phyloP scores from a whole-genome alignment of 2,888 invertebrate genomes.

The Argyra leucocephala region DNA sequence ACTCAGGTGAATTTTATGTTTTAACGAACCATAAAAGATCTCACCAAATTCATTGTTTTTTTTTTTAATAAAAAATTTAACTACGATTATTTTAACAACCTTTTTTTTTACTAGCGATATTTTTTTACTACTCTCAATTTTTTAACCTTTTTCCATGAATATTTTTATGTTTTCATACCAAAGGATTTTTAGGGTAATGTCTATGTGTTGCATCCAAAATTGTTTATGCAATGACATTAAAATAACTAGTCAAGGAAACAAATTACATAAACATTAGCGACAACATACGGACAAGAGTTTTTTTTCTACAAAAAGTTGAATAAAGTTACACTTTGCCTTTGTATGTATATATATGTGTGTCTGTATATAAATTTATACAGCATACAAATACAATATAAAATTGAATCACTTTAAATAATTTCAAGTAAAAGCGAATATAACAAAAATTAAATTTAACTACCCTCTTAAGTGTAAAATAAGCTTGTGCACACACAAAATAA shows the following conservation, averaged over 20 bases:
- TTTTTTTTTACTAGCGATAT: not conserved
- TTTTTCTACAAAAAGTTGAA: not conserved
- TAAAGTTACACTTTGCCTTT: too few species aligned
- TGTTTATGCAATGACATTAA: slow-evolving; percentile 1
- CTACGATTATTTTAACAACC: not conserved
- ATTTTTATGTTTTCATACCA: too few species aligned
- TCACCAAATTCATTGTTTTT: not conserved
- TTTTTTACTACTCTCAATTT: not conserved
- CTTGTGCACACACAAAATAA: not conserved
- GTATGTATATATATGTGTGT: not conserved
- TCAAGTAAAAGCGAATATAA: not conserved
- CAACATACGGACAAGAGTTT: not conserved
- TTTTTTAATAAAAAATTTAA: not conserved
- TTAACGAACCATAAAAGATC: not conserved
- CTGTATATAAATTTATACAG: not conserved
- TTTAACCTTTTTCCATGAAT: too few species aligned
- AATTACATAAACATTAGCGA: slow-evolving; percentile 3
- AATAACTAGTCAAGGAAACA: not conserved
- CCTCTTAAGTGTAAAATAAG: not conserved
- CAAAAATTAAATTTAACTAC: not conserved
- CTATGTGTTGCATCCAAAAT: not conserved
- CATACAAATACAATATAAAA: not conserved
- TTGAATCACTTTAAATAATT: not conserved
- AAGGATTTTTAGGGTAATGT: too few species aligned
- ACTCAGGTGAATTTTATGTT: not conserved